Evolutionary conservation across 2,113 vertebrate genomes (phyloP).

Genomic region (Astur gentilis): DNA sequence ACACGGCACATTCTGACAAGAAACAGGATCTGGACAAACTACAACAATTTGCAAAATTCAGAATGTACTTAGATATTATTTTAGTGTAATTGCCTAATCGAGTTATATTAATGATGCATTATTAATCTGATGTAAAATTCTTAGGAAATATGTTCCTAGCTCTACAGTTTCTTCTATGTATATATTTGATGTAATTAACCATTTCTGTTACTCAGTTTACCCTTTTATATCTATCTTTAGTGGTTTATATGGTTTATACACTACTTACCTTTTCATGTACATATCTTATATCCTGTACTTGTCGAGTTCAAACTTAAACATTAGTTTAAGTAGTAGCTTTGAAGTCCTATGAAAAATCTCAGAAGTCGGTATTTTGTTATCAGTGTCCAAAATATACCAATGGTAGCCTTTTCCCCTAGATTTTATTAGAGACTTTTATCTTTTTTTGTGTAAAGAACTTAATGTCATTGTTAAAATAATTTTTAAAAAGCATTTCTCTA

Average conservation of each 20-base stretch:
- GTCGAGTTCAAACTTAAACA: background rate
- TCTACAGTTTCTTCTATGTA: background rate
- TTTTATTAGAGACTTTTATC: background rate
- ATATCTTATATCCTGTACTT: background rate
- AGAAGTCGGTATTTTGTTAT: background rate
- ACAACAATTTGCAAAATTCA: background rate
- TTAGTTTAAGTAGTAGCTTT: background rate
- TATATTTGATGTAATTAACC: background rate
- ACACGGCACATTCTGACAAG: background rate
- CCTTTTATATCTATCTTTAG: background rate
- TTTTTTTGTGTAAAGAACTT: background rate
- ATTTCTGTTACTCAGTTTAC: background rate
- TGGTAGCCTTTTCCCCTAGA: background rate
- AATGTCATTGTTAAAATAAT: background rate
- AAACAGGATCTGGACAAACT: background rate
- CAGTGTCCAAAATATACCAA: background rate
- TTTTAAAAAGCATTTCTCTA: background rate
- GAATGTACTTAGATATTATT: background rate
- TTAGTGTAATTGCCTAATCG: background rate
- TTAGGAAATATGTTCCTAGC: background rate
- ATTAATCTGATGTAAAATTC: background rate
- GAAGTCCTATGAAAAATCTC: background rate
- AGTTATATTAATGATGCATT: background rate
- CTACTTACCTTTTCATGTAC: background rate
- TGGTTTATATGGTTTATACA: background rate